Percentiles rank a stretch among this genome's conserved stretches.
phyloP scores from a whole-genome alignment of 2,888 invertebrate genomes.

The Meandrusa payeni region DNA sequence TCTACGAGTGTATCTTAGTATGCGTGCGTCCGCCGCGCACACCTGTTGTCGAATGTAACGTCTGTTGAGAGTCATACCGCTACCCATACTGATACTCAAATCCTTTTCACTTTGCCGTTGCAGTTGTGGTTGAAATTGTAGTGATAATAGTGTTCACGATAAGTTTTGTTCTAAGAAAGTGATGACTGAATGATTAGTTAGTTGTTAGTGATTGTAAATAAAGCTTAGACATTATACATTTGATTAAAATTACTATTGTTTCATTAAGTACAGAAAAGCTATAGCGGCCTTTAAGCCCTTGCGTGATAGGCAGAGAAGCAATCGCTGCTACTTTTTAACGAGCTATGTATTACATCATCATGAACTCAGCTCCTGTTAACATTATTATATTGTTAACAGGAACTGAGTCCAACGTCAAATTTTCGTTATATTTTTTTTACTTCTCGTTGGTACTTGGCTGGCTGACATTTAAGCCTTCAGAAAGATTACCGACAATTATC shows the following conservation, averaged over 20 bases:
- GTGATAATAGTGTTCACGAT: constrained; percentile 78
- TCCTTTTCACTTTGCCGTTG: constrained; percentile 74
- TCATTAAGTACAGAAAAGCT: no score
- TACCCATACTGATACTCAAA: constrained; percentile 72
- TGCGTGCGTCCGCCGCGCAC: constrained; percentile 35
- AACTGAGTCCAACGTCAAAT: no score
- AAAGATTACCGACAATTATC: no score
- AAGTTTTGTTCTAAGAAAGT: constrained; percentile 69
- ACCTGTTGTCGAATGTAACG: constrained; percentile 35
- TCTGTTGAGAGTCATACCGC: constrained; percentile 59
- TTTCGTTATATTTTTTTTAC: no score
- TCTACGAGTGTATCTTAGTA: constrained; percentile 49
- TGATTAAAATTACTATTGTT: constrained; percentile 63
- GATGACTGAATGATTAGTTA: constrained; percentile 76
- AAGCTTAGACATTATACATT: constrained; percentile 78
- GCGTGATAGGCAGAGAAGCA: no score
- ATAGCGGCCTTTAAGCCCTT: no score
- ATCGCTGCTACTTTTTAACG: no score
- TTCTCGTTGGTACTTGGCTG: no score
- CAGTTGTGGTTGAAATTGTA: constrained; percentile 73
- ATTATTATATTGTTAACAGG: no score
- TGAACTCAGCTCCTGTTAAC: no score
- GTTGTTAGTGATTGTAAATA: constrained; percentile 78
- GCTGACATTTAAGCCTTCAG: no score
- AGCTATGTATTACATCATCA: no score